These are phyloP conservation scores for Montipora foliosa DNA, from an alignment of 64 coral and sea anemone genomes.

Conservation along the genomic window DNA sequence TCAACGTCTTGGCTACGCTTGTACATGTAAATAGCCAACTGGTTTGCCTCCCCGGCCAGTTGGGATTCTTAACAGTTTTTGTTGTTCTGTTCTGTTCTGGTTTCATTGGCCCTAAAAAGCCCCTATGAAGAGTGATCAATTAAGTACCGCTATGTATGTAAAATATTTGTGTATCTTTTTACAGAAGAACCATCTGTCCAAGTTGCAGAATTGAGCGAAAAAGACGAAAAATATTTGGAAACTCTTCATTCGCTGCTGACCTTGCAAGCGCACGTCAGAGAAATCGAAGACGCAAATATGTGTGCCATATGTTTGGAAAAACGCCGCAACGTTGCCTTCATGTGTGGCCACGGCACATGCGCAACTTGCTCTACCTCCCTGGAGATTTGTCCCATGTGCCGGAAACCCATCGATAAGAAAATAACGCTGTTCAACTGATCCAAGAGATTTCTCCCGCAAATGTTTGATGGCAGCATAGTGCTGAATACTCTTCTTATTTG, in stretches of 20 bases:
- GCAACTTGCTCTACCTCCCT: conserved; percentile 53
- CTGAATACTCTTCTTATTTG: too few relatives aligned
- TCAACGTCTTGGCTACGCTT: too few relatives aligned
- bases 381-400: conserved; percentile 83
- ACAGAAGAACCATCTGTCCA: background rate
- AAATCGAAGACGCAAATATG: conserved; percentile 82
- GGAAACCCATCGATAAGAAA: conserved; percentile 83
- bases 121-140: too few relatives aligned
- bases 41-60: too few relatives aligned
- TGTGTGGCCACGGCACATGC: conserved; percentile 89
- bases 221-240: conserved; percentile 77
- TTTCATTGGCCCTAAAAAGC: too few relatives aligned
- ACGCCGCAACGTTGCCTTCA: conserved; percentile 73
- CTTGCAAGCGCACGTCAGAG: conserved; percentile 82
- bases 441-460: too few relatives aligned
- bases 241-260: conserved; percentile 76
- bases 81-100: too few relatives aligned
- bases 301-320: conserved; percentile 90
- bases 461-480: too few relatives aligned
- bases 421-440: conserved; percentile 68
- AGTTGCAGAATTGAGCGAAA: conserved; percentile 48
- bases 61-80: too few relatives aligned
- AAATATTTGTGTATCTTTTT: background rate
- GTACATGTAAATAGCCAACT: too few relatives aligned
- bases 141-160: too few relatives aligned